Base-by-base conservation (phyloP, 2,113 vertebrate genomes). In the Gobio gobio region DNA sequence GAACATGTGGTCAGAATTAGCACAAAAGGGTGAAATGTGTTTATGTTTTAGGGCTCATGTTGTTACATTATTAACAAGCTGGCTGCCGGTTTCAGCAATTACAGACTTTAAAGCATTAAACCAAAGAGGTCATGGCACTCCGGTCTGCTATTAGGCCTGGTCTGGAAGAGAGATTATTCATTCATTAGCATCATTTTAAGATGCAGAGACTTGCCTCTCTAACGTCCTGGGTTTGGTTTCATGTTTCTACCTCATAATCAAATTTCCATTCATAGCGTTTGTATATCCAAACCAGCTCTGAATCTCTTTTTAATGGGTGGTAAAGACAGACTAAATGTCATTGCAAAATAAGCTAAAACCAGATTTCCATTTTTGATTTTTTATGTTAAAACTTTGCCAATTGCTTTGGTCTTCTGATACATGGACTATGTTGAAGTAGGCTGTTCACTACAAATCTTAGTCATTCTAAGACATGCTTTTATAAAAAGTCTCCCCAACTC, bases 81-180 rank as follows among this genome's bases (percentile, higher is more conserved):
- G 79, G 49, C 80, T 58, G 79, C 16, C 36, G 47, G 78, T 81
- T 81, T 68, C 78, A 51, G 78, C 61, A 68, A 81, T 33, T 81
- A 81, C 78, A 36, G 9, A 81, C 36, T 72, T 85, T 58, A 74
- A 78, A 74, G 70, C n/a, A 85, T 74, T 83, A 61, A 78, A 88
- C 85, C 85, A 76, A 82, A 86, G 68, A 64, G 51, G n/a, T 75
- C 8, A 8, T 63, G n/a, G 43, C 16, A 18, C 43, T 82, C 5
- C 14, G 13, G 49, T 26, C 3, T 26, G 59, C 72, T 49, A 54
- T 61, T 83, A 72, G 36, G 56, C 74, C 36, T 78, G 54, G 56
- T 63, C 58, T 68, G 64, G 9, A 22, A 29, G 45, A 70, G 45
- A 83, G 66, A 12, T 43, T 83, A 56, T 58, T 66, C 13, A 63